phyloP scores from a whole-genome alignment of 1,140 invertebrate species.

The Meteorus sp. region DNA sequence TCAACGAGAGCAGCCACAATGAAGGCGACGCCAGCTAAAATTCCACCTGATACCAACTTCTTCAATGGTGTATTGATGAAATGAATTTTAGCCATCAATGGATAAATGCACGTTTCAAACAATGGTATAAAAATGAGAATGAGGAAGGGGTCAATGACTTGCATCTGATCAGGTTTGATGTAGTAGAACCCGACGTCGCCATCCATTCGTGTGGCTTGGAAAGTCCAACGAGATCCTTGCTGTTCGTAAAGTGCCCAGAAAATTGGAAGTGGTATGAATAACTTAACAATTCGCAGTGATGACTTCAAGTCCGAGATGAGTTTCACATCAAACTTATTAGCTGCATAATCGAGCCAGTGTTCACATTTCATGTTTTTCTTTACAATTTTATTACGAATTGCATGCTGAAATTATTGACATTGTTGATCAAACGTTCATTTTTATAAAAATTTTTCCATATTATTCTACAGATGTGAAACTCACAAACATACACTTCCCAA shows the following conservation, averaged over 20 bases:
- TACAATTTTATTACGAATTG: conserved; percentile 49
- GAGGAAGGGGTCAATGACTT: conserved; percentile 83
- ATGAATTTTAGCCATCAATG: conserved; percentile 57
- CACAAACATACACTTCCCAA: conserved; percentile 77
- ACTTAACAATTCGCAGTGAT: conserved; percentile 69
- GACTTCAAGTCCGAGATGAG: conserved; percentile 78
- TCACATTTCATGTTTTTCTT: conserved; percentile 58
- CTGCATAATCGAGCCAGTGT: conserved; percentile 82
- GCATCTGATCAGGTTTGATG: conserved; percentile 89
- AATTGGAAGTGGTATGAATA: conserved; percentile 83
- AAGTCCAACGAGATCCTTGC: conserved; percentile 92
- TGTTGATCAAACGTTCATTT: too few relatives aligned
- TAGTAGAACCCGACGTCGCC: conserved; percentile 70
- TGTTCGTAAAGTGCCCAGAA: conserved; percentile 91
- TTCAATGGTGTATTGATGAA: conserved; percentile 69
- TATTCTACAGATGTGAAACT: too few relatives aligned
- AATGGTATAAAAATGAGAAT: conserved; percentile 87
- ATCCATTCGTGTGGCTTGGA: conserved; percentile 90
- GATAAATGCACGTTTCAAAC: conserved; percentile 77
- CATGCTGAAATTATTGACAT: conserved; percentile 45
- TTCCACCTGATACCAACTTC: conserved; percentile 78
- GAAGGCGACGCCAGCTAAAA: conserved; percentile 83
- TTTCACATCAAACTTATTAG: conserved; percentile 67
- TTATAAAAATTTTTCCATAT: too few relatives aligned
- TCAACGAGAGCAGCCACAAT: conserved; percentile 86